Base-by-base conservation (phyloP, 2,113 vertebrate genomes). In the Anas platyrhynchos region DNA sequence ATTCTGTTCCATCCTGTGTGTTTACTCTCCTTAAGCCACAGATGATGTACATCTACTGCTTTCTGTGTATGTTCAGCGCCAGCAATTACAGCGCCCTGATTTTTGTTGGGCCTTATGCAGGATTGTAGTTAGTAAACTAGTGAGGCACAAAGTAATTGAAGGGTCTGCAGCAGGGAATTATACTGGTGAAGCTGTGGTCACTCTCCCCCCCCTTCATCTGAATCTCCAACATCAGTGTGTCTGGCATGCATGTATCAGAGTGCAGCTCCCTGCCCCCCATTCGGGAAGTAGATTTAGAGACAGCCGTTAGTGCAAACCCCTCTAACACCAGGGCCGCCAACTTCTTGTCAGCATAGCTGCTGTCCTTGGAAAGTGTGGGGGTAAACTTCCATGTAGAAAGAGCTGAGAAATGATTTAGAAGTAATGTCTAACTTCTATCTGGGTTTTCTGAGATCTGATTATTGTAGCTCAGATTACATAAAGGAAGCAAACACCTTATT, bases 401-500 rank as follows among this genome's bases (percentile, higher is more conserved):
- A 87, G 38, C 31, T 41, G 83, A 95, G 86, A 96, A 89, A 46
- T 75, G 54, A 54, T 71, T 75, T 79, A 84, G 61, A 92, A 83
- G 78, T 78, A 13, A 22, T 27, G 27, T 48, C 77, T 61, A 83
- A 59, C 56, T 95, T 89, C 54, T 10, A 11, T 41, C 68, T 85
- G 43, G 61, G 41, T 36, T 94, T 92, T 91, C n/a, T 83, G 46
- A 83, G 91, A 46, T 83, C 38, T 76, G 86, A 63, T 94, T 67
- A 68, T 7, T 86, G 81, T 34, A 29, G 77, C 73, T 83, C 69
- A 88, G 78, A 77, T 84, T 91, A 94, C 88, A 96, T 91, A 50
- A 65, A 66, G 75, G 65, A 44, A n/a, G 75, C 86, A 86, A 77
- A 58, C 36, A 32, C 82, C 17, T 81, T 92, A 63, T 59, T 77